Conservation (phyloP, 2,113 vertebrate species). For the Mellivora capensis region DNA sequence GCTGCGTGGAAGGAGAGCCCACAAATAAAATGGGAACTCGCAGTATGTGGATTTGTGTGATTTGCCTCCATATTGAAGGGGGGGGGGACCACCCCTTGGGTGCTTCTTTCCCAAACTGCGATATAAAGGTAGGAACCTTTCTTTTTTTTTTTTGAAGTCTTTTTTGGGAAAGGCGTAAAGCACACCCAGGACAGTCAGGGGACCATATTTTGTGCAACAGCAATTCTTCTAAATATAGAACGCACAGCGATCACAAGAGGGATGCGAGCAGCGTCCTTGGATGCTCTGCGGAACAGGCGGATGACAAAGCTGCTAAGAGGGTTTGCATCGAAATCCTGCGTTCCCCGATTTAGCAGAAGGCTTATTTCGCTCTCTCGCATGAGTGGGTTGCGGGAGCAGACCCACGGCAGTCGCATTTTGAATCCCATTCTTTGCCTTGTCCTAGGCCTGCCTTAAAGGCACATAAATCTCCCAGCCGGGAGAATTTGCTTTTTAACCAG, state of each 20-base stretch:
- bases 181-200: constrained; percentile 3
- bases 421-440: background rate
- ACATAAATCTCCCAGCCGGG: background rate
- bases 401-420: background rate
- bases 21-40: background rate
- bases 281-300: constrained; percentile 52
- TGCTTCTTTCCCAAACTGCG: background rate
- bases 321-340: background rate
- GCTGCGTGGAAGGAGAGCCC: background rate
- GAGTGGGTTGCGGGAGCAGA: background rate
- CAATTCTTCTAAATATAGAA: constrained; percentile 66
- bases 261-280: constrained; percentile 40
- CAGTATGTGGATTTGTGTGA: background rate
- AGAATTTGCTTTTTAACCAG: background rate
- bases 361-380: background rate
- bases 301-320: constrained; percentile 46
- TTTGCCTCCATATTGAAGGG: background rate
- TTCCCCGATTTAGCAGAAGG: constrained; percentile 55
- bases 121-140: background rate
- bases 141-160: background rate
- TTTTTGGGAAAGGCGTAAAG: constrained; percentile 24
- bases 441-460: constrained; percentile 16
- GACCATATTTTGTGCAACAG: constrained; percentile 56
- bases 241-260: constrained; percentile 33
- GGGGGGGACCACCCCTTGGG: background rate